Percentiles rank a stretch among this genome's conserved stretches.
These are phyloP conservation scores for Calyptommatus sinebrachiatus DNA, from an alignment of 2,113 vertebrate species.

Conservation along the genomic window DNA sequence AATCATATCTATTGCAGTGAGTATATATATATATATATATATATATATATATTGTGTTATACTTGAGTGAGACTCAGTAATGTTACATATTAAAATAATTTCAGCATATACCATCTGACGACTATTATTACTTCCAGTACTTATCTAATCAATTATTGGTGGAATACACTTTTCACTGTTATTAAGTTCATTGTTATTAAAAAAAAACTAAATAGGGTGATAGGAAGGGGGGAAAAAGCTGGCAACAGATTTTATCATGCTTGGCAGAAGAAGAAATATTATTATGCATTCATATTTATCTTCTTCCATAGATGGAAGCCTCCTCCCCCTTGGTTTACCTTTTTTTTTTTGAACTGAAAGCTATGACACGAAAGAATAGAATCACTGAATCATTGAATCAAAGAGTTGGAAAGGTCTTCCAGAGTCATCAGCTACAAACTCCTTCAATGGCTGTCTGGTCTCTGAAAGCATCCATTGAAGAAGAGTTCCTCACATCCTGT, in stretches of 20 bases:
- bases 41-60: background rate
- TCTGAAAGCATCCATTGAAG: too few species aligned
- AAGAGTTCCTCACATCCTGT: too few species aligned
- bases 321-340: background rate
- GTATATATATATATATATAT: too few species aligned
- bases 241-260: constrained; percentile 1
- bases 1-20: background rate
- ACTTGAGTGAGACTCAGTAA: background rate
- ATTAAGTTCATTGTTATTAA: constrained; percentile 40
- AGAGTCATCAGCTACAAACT: too few species aligned
- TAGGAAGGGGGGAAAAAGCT: constrained; percentile 3
- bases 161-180: constrained; percentile 27
- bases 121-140: constrained; percentile 27
- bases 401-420: too few species aligned
- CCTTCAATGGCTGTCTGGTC: too few species aligned
- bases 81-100: constrained; percentile 1
- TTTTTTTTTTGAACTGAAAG: background rate
- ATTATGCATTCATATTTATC: background rate
- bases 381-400: too few species aligned
- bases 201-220: rapidly evolving
- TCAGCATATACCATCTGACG: constrained; percentile 8
- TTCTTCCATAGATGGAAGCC: background rate
- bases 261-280: background rate
- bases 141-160: constrained; percentile 20
- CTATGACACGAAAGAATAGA: background rate